Percentiles rank a stretch among this genome's conserved stretches.
These are phyloP conservation scores for Esox niger DNA, from an alignment of 2,113 vertebrate genomes.

Conservation along the genomic window DNA sequence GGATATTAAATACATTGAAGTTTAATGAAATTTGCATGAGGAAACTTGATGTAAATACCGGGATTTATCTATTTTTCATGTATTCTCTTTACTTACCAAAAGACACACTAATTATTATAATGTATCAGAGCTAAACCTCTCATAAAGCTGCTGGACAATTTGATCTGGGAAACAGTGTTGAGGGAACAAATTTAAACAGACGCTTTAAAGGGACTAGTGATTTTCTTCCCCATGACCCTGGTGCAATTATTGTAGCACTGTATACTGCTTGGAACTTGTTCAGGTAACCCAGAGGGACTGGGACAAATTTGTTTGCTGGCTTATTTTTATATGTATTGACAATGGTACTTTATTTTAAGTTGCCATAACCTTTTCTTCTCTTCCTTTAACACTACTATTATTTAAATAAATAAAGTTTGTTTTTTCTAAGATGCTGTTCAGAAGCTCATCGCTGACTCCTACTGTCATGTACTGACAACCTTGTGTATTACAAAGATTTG, in stretches of 20 bases:
- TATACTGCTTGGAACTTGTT: conserved; percentile 17
- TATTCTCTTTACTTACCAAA: background rate
- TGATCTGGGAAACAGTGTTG: conserved; percentile 23
- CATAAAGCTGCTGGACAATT: conserved; percentile 14
- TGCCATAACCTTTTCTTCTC: background rate
- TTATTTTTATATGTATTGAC: conserved; percentile 14
- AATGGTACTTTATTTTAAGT: background rate
- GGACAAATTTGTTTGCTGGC: background rate
- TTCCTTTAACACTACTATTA: conserved; percentile 23
- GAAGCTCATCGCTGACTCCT: background rate
- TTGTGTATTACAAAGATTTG: background rate
- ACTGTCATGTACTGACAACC: background rate
- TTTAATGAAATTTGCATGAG: background rate
- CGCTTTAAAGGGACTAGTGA: conserved; percentile 11
- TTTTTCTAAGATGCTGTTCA: conserved; percentile 26
- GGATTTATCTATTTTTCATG: background rate
- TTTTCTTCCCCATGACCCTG: conserved; percentile 11
- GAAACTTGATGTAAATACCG: background rate
- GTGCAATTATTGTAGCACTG: conserved; percentile 1
- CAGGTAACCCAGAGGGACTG: conserved; percentile 7
- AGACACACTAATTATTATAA: conserved; percentile 15
- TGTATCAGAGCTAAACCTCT: conserved; percentile 14
- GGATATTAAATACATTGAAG: conserved; percentile 1
- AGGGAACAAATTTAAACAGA: conserved; percentile 44
- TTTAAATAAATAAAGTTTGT: conserved; percentile 35